These are phyloP conservation scores for Danionella cerebrum DNA, from an alignment of 2,113 vertebrate genomes.

Conservation along the genomic window DNA sequence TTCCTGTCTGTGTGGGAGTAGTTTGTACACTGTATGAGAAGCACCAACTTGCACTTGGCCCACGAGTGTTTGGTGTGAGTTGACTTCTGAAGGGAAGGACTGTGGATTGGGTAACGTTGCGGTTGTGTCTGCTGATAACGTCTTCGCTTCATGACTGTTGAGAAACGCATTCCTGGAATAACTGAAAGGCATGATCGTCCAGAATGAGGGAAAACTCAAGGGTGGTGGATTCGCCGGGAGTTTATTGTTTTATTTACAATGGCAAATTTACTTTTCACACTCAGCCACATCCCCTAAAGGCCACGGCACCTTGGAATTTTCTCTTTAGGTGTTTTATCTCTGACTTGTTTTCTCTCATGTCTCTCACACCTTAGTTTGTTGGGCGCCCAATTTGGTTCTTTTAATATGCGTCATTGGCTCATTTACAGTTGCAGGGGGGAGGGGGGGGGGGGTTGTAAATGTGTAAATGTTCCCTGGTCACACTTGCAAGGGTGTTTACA, in stretches of 20 bases:
- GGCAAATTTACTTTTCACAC: neutral
- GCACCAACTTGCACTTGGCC: conserved; percentile 11
- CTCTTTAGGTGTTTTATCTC: neutral
- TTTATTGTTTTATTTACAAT: conserved; percentile 17
- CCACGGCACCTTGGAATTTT: neutral
- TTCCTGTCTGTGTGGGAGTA: conserved; percentile 9
- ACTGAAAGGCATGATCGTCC: neutral
- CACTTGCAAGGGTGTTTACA: neutral
- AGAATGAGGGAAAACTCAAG: neutral
- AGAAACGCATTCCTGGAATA: neutral
- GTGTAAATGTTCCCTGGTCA: neutral
- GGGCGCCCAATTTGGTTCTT: neutral
- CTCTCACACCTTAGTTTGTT: neutral
- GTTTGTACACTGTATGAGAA: neutral
- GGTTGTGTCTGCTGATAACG: neutral
- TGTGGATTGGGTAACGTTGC: neutral
- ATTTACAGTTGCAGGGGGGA: neutral
- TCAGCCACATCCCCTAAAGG: neutral
- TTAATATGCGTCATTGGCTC: neutral
- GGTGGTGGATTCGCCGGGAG: neutral
- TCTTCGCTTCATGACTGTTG: neutral
- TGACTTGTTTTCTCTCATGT: neutral
- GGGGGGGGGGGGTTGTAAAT: neutral
- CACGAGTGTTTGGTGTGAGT: neutral
- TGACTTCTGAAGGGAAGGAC: neutral